Base-by-base conservation (phyloP, 2,888 invertebrate genomes). In the Coenonympha glycerion region DNA sequence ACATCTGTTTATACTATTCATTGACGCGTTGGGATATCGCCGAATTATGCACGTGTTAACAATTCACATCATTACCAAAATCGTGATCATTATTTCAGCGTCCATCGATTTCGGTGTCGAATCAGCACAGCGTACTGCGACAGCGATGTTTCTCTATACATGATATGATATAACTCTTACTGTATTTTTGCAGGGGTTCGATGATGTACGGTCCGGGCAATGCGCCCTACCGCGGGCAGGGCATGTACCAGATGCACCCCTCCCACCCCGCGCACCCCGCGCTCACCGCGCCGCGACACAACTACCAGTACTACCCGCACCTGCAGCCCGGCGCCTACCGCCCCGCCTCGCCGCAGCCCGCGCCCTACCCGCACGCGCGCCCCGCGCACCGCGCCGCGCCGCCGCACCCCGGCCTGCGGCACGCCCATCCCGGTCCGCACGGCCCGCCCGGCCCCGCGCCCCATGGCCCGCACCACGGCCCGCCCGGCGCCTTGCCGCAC, bases 181-280 rank as follows among this genome's bases (percentile, higher is more conserved):
- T 30, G 63, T 58, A 9, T 13, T 15, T 0, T 21, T 33, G 0
- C 71, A 85, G 85, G 41, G 79, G 79, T 1, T 80, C 79, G 5
- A 80, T 84, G 81, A 79, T 86, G 82, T 86, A 85, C 61, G 60
- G 65, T 6, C 68, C 71, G 26, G 73, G 74, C 15, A 63, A 63
- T 36, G 58, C 73, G 0, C 65, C 69, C 44, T 81, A 78, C 66
- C 76, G 78, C 34, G 71, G 65, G 2, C 57, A 57, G 45, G 46
- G 52, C 31, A 71, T 76, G 76, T 77, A 79, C 62, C 62, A 54
- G 44, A 56, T 64, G 56, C 68, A 67, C 40, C 60, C 58, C 37
- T 53, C 45, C 21, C 24, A 61, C 16, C 55, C 60, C 13, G 41
- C 9, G 55, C 68, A 67, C 42, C 60, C 58, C 40, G 53, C 47